phyloP scores from a whole-genome alignment of 2,888 invertebrate species.

The Anticlea derivata region DNA sequence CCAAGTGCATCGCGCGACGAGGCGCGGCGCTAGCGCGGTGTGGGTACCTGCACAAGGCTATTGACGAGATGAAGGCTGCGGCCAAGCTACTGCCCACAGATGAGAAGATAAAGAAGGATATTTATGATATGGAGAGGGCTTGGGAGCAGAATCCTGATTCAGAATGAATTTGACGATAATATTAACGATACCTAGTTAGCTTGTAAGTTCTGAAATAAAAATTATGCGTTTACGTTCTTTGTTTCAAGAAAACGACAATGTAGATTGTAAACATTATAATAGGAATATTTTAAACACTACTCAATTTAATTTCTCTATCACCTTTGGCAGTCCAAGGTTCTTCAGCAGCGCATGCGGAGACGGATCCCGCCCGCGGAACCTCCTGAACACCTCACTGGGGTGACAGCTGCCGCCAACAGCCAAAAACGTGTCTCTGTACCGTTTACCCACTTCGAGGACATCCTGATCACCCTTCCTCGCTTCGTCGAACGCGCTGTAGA shows the following conservation, averaged over 20 bases:
- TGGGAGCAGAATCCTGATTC: constrained; percentile 90
- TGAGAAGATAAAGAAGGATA: constrained; percentile 84
- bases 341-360: constrained; percentile 91
- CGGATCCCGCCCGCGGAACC: constrained; percentile 96
- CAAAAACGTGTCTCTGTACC: constrained; percentile 93
- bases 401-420: constrained; percentile 92
- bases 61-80: constrained; percentile 90
- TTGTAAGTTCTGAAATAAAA: constrained; percentile 17
- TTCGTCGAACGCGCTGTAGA: constrained; percentile 93
- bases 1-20: constrained; percentile 88
- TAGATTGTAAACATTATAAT: constrained; percentile 50
- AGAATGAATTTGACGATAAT: constrained; percentile 47
- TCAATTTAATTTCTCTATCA: constrained; percentile 64
- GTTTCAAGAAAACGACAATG: constrained; percentile 17
- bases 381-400: constrained; percentile 93
- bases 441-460: constrained; percentile 84
- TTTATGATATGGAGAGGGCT: constrained; percentile 90
- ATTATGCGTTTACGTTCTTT: not conserved
- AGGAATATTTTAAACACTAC: constrained; percentile 43
- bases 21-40: constrained; percentile 89
- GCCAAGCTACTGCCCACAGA: constrained; percentile 86
- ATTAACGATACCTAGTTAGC: not conserved
- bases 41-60: constrained; percentile 87
- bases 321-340: constrained; percentile 81
- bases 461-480: constrained; percentile 79